phyloP scores from a whole-genome alignment of 2,113 vertebrate genomes.

The Channa maculata region DNA sequence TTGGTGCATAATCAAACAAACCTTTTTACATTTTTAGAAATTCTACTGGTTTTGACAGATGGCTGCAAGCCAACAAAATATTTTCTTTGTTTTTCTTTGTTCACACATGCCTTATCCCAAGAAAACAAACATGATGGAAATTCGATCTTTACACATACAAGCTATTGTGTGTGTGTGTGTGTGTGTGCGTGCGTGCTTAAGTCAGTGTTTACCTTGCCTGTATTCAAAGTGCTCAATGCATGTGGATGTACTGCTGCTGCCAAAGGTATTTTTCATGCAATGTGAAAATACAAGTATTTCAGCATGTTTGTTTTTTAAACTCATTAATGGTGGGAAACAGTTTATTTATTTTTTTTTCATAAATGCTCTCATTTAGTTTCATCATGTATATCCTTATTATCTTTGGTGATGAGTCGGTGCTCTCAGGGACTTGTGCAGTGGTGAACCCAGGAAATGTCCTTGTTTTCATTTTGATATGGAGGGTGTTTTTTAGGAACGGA shows the following conservation, averaged over 20 bases:
- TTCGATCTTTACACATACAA: constrained; percentile 81
- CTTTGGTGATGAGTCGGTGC: constrained; percentile 5
- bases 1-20: constrained; percentile 18
- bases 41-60: constrained; percentile 76
- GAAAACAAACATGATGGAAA: constrained; percentile 85
- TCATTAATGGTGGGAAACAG: too few species aligned
- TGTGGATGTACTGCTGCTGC: constrained; percentile 37
- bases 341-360: neutral
- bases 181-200: constrained; percentile 42
- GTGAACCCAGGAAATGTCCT: constrained; percentile 27
- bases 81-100: constrained; percentile 86
- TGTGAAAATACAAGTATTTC: neutral
- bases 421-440: too few species aligned
- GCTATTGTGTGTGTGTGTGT: constrained; percentile 64
- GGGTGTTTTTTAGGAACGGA: constrained; percentile 18
- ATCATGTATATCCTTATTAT: neutral
- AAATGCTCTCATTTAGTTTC: neutral
- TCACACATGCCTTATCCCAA: constrained; percentile 81
- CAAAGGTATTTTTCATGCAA: constrained; percentile 39
- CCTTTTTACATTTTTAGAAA: constrained; percentile 65
- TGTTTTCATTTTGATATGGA: constrained; percentile 66
- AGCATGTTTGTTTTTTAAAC: too few species aligned
- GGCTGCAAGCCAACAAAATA: constrained; percentile 74
- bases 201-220: constrained; percentile 59
- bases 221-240: constrained; percentile 57